Base-by-base conservation (phyloP, 2,888 invertebrate genomes). In the Crossocerus cetratus region DNA sequence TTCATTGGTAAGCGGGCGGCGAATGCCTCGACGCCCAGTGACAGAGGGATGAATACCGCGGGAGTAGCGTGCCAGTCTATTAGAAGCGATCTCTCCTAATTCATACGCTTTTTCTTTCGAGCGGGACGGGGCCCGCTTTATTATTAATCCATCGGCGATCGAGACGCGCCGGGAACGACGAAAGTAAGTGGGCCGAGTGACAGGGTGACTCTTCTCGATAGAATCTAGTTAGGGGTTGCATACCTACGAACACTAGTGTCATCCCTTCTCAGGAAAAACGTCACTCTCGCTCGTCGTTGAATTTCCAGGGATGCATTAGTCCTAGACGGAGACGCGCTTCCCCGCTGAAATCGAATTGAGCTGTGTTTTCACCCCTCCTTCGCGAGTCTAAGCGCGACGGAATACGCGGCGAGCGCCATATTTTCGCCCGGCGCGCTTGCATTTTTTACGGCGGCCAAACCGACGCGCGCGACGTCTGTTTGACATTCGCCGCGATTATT, bases 11-110 rank as follows among this genome's bases (percentile, higher is more conserved):
- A 72, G 72, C 65, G 65, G 69, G 32, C 32, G 32, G 32, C 32
- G 75, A 82, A 76, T 74, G 76, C 80, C 70, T 71, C 55, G 72
- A 71, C 76, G 71, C 8, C 32, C 76, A 81, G 79, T 77, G 83
- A 32, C 32, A 32, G 32, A 32, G 32, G 32, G 32, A 32, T 32
- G 32, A 32, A 32, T 32, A 32, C 32, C 11, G 32, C 32, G 32
- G 32, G 32, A 32, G 11, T 32, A 32, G 32, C 11, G 23, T 5
- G 23, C 3, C 4, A 32, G 23, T 32, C 4, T 32, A 32, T 32
- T 32, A 32, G 32, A 32, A 32, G 4, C n/a, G n/a, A 11, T 11
- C 32, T 32, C 78, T 80, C 78, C 82, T 83, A 81, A 83, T 82
- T 82, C 82, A 68, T 83, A 66, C 69, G 60, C 79, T 79, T 72